Conservation (phyloP, 2,797 vertebrate genomes). For the Hippopotamyrus pictus region DNA sequence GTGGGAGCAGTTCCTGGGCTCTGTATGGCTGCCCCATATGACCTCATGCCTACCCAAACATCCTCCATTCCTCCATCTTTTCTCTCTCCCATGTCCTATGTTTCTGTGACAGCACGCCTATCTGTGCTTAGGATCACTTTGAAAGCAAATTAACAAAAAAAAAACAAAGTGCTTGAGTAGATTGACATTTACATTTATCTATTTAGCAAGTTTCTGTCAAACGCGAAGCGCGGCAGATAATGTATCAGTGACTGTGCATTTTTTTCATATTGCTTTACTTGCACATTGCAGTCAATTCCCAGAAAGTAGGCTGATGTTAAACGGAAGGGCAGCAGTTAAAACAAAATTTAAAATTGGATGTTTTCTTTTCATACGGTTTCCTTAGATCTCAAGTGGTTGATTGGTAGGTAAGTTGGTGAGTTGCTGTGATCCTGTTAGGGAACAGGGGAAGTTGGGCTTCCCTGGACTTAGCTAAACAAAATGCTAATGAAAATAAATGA, state of each 20-base stretch:
- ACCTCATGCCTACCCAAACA: neutral
- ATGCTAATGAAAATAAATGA: conserved; percentile 76
- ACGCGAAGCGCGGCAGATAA: conserved; percentile 12
- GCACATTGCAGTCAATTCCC: conserved; percentile 46
- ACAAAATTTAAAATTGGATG: neutral
- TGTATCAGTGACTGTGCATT: neutral
- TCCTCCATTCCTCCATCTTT: conserved; percentile 8
- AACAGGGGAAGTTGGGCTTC: conserved; percentile 33
- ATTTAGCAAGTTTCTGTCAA: neutral
- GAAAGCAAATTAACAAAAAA: neutral
- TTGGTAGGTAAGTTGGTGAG: conserved; percentile 17
- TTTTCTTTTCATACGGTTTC: conserved; percentile 34
- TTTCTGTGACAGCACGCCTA: conserved; percentile 23
- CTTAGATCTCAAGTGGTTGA: conserved; percentile 20
- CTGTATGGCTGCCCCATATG: conserved; percentile 40
- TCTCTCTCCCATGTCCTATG: conserved; percentile 14
- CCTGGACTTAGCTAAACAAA: conserved; percentile 54
- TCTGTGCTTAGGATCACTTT: neutral
- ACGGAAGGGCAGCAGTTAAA: conserved; percentile 45
- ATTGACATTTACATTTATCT: neutral
- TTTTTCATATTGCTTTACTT: conserved; percentile 10
- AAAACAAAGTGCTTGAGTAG: neutral
- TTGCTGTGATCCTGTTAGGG: conserved; percentile 57
- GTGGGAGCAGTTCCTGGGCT: conserved; percentile 42
- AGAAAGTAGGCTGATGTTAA: conserved; percentile 34